Evolutionary conservation across 2,888 invertebrate genomes (phyloP).

Genomic region (Luffia ferchaultella): DNA sequence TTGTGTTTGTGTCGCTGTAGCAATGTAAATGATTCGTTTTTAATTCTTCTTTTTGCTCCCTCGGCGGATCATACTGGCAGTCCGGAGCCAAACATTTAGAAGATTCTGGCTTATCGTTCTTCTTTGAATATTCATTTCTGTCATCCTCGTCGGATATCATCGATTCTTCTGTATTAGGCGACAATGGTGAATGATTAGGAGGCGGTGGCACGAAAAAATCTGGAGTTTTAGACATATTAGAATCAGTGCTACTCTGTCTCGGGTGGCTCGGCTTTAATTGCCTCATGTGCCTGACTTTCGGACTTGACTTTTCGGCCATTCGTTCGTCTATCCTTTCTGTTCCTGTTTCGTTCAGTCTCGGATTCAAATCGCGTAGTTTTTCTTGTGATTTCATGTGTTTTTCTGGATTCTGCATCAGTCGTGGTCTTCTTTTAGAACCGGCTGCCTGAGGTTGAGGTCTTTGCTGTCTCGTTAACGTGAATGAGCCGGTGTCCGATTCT

Average conservation of each 20-base stretch:
- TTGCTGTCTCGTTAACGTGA: conserved; percentile 49
- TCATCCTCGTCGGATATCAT: conserved; percentile 45
- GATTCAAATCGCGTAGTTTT: conserved; percentile 23
- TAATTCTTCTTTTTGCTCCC: conserved; percentile 42
- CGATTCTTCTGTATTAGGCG: conserved; percentile 53
- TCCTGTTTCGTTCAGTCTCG: conserved; percentile 25
- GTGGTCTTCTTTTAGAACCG: conserved; percentile 44
- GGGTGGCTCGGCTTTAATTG: conserved; percentile 18
- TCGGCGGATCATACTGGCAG: conserved; percentile 48
- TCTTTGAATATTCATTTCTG: conserved; percentile 20
- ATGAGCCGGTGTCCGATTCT: conserved; percentile 53
- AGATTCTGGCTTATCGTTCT: conserved; percentile 35
- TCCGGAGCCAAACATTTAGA: conserved; percentile 45
- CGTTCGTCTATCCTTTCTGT: conserved; percentile 23
- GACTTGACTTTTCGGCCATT: background rate
- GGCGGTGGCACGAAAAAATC: conserved; percentile 39
- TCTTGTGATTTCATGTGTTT: conserved; percentile 41
- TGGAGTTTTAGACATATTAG: conserved; percentile 22
- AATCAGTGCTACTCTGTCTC: conserved; percentile 34
- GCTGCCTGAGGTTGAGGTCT: conserved; percentile 47
- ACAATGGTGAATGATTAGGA: conserved; percentile 38
- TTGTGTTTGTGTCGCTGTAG: conserved; percentile 66
- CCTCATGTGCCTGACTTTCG: background rate
- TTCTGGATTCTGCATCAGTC: conserved; percentile 25
- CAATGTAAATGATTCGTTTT: conserved; percentile 60